Base-by-base conservation (phyloP, 2,113 vertebrate species). In the Synodontis membranacea region DNA sequence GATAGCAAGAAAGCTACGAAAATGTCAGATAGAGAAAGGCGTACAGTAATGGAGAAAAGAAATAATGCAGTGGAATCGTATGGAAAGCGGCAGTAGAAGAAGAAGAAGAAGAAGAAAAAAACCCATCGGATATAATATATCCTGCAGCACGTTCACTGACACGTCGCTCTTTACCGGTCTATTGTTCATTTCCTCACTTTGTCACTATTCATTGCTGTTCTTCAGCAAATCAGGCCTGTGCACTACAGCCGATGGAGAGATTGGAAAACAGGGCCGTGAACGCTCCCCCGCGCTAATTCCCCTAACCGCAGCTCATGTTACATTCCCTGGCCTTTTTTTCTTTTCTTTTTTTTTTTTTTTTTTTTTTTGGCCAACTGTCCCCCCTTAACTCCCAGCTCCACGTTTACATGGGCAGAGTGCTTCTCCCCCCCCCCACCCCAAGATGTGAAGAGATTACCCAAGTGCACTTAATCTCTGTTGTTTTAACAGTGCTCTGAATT, bases 261-360 rank as follows among this genome's bases (percentile, higher is more conserved):
- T 93, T 87, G 92, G 91, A 93, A 92, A 94, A 92, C 82, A 86
- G 88, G 93, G 91, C 91, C 86, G 75, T 48, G 52, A 89, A 84
- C 46, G 90, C 89, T 92, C 92, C 93, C 91, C 88, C 85, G 72
- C 89, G 90, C 90, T 91, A 91, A 58, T 92, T 94, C 93, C 92
- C 92, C 92, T n/a, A 89, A 92, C 84, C 88, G 19, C 52, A 58
- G 66, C 91, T 95, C 92, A 64, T 80, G 87, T 95, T 95, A 91
- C 94, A 93, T 90, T 60, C n/a, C 91, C 86, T 88, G 82, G 88
- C 86, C 88, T 92, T 93, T 94, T 92, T 92, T 93, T 94, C 91
- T 92, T 92, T 93, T 94, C 91, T n/a, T n/a, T n/a, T n/a, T n/a
- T n/a, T n/a, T 92, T 93, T 94, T 92, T 92, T 93, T 94, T 91